Base-by-base conservation (phyloP, 1,140 invertebrate genomes). In the Phortica variegata region DNA sequence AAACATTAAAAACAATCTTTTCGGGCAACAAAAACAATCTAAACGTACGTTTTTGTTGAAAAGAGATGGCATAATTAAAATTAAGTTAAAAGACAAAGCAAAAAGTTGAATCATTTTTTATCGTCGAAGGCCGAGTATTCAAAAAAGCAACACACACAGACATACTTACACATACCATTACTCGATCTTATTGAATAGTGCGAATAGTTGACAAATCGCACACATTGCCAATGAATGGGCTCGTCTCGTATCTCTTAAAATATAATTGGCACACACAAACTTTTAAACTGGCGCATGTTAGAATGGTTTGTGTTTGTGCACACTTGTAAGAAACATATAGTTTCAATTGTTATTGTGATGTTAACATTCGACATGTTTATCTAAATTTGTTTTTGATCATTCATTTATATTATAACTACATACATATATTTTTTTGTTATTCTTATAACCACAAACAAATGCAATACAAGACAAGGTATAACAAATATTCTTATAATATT, bases 41-140 rank as follows among this genome's bases (percentile, higher is more conserved):
- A 65, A 60, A 65, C 65, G 54, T 70, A 69, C 59, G 65, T 70
- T 65, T 70, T 70, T 61, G 65, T 18, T 33, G 54, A 65, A 69
- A 54, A 60, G 65, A 69, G 65, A 69, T 61, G 55, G 65, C 60
- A 56, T 44, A 47, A 51, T 42, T 31, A 8, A 31, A 31, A 31
- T 66, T 62, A 50, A 54, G 41, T 55, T 46, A 60, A 60, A 10
- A 52, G 7, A 31, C 12, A 12, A 8, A 54, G 46, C 43, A 56
- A 56, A 56, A 65, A 51, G 37, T 65, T 66, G 62, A n/a, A n/a
- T n/a, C n/a, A n/a, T n/a, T n/a, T n/a, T n/a, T n/a, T n/a, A n/a
- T n/a, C n/a, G 63, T 62, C 65, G 29, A 8, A 8, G 32, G n/a
- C n/a, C 37, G 9, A 12, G 29, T 12, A 31, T 37, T 6, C 12